Base-by-base conservation (phyloP, 2,797 vertebrate genomes). In the Tarsius wallacei region DNA sequence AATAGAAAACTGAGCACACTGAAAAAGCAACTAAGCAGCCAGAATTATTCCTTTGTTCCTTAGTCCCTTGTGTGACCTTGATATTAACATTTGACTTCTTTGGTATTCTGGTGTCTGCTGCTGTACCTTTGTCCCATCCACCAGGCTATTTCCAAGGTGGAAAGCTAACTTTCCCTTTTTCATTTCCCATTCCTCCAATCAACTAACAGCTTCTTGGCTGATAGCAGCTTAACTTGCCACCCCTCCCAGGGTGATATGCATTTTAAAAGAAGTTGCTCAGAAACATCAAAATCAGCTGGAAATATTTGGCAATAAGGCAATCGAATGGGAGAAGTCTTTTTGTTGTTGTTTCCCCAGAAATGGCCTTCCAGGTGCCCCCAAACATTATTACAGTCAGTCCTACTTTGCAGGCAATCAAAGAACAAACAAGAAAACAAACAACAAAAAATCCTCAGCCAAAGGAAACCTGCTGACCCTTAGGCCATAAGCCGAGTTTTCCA, bases 381-480 rank as follows among this genome's bases (percentile, higher is more conserved):
- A 63, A 83, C 21, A 28, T 63, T 1, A 26, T 36, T 70, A 55
- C 61, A 59, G 80, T 88, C 51, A 64, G 5, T 47, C n/a, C 10
- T 78, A 5, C 61, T 90, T 21, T 78, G 14, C 70, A 73, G 21
- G n/a, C n/a, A 82, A 90, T 85, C 22, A 64, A 87, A 53, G 57
- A 92, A 95, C 57, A 90, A 89, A 93, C 10, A 93, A 83, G 68
- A 93, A 90, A 80, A 93, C 24, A 66, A 66, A 63, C n/a, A 90
- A 63, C 33, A 53, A 28, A 91, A 70, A 59, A 66, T 53, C 61
- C 26, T 89, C 17, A 90, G 49, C 26, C 19, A 24, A 86, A 86
- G 68, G 47, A 33, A 7, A 77, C 12, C 2, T 77, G 51, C 1
- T 71, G 42, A 42, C 42, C 42, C 42, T 31, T 71, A 81, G 7